Evolutionary conservation across 2,888 invertebrate genomes (phyloP), one percentile per base, ranked within the genome.

Genomic region (Atherix ibis): DNA sequence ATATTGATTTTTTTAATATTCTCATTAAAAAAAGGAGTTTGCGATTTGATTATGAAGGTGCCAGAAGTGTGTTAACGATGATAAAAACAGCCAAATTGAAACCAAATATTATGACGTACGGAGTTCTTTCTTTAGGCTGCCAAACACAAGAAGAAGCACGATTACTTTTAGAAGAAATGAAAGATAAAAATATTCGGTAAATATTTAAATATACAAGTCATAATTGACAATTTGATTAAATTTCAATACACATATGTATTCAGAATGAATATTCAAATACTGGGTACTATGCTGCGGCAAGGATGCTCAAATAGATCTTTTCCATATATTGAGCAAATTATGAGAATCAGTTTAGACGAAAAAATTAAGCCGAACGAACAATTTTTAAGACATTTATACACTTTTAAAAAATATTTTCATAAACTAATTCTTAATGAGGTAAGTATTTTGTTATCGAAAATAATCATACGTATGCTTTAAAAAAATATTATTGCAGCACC

Each of bases 1-100:
- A 92, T 58, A 70, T 81, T 36, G 77, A 76, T 52, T 87, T 91
- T 55, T 88, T 75, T 50, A 92, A 91, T 56, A 71, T 79, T 62
- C 65, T 92, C 8, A 88, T 94, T 34, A 83, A 80, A 49, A 83
- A 76, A 52, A 69, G 85, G 37, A 76, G 76, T 49, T 61, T 74
- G 49, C 65, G 85, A 43, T 63, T 57, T 37, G 76, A 83, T 52
- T 76, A 75, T 53, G 64, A 70, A 33, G 68, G 65, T 44, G 88
- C 84, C 10, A 71, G 70, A 65, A 68, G 67, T 45, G 71, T 78
- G 1, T 56, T 68, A 34, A 48, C 61, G 10, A 57, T 73, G 45
- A 69, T 79, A 43, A 52, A 63, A 37, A 62, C 64, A 13, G 70
- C 70, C 31, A 63, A 58, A 34, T 53, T 81, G 16, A 60, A 63